Evolutionary conservation across 53 echinoderm and acorn worm species (phyloP), one percentile per base, ranked within the genome.

Genomic region (Patiria pectinifera): DNA sequence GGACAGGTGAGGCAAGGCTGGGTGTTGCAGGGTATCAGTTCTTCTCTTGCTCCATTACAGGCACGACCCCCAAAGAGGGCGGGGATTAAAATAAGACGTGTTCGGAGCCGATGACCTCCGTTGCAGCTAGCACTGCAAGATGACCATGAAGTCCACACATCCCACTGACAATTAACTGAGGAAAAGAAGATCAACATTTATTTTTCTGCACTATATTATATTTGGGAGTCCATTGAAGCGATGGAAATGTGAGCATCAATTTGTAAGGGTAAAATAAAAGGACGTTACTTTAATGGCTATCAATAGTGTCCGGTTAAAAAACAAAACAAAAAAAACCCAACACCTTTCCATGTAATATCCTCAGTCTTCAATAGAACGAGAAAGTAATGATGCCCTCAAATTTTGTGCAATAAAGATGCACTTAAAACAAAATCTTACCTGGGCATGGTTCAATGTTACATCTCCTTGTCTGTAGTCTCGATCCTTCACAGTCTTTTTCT

Each of bases 41-140:
- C 71, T 4, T 76, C 80, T 25, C 69, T 63, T 15, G 86, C 26
- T 21, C 93, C 95, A 62, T 83, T 69, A 71, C 95, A 95, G 2
- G 80, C 60, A 4, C 48, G 71, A 4, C 93, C 95, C 11, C 95
- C 93, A 83, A 91, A 91, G 82, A 91, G 85, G 26, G 93, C 91
- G 49, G 91, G 91, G 11, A 91, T 78, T 14, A 90, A 49, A 72
- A 95, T 82, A 75, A 78, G 89, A 15, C 95, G 93, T 44, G 84
- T 89, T n/a, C 95, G 93, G 46, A 75, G 74, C 3, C 85, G 85
- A 4, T 69, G 72, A 49, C 95, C 95, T 19, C 93, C 91, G 25
- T 95, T 92, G 85, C 95, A 95, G 61, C 35, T 60, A 69, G 85
- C 93, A 53, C 95, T 93, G 74, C 95, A 92, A 14, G 91, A 80